These are phyloP conservation scores for Rhagonycha fulva DNA, from an alignment of 2,888 invertebrate genomes.

Conservation along the genomic window DNA sequence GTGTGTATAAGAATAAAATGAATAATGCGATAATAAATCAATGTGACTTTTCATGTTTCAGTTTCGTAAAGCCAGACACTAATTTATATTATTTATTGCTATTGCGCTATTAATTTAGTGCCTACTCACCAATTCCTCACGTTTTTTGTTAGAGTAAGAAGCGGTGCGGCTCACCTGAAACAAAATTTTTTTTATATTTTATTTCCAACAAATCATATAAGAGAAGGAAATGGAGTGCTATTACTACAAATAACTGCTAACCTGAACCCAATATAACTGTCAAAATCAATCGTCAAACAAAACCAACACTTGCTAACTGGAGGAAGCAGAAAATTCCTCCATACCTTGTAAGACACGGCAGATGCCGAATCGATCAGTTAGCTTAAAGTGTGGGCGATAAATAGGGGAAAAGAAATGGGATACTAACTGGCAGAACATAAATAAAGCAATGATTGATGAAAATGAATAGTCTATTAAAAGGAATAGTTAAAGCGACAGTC, in stretches of 20 bases:
- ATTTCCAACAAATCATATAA: background rate
- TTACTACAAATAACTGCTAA: constrained; percentile 26
- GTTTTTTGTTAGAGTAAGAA: background rate
- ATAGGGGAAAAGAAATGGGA: constrained; percentile 31
- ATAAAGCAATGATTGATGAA: constrained; percentile 37
- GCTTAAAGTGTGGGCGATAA: constrained; percentile 26
- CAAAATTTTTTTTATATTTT: background rate
- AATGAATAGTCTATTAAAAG: constrained; percentile 12
- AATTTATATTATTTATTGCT: constrained; percentile 50
- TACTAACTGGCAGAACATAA: constrained; percentile 36
- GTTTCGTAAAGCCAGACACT: constrained; percentile 42
- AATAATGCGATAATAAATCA: constrained; percentile 27
- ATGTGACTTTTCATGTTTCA: constrained; percentile 31
- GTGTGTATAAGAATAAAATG: constrained; percentile 12
- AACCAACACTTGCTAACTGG: constrained; percentile 27
- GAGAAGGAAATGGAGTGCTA: constrained; percentile 12
- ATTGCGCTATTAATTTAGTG: constrained; percentile 50
- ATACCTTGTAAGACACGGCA: constrained; percentile 29
- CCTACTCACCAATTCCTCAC: constrained; percentile 40
- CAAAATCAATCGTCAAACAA: constrained; percentile 33
- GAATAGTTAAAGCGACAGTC: constrained; percentile 9
- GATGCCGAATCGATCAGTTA: constrained; percentile 27
- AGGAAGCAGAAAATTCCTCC: constrained; percentile 27
- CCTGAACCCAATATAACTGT: constrained; percentile 30
- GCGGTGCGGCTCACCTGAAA: background rate